Evolutionary conservation across 2,113 vertebrate species (phyloP).

Genomic region (Dipodomys ordii): DNA sequence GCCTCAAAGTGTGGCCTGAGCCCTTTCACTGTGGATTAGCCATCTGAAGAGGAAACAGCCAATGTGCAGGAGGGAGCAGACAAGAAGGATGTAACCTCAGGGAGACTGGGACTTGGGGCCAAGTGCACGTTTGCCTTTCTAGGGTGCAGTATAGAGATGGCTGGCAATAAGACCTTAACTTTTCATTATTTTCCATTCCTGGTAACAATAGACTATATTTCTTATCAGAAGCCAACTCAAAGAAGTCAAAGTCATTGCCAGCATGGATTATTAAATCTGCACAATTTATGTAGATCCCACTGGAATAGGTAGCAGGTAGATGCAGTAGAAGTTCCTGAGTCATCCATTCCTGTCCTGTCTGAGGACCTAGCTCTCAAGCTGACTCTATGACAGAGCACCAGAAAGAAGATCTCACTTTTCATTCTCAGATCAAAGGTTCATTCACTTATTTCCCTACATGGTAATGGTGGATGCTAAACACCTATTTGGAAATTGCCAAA

Average conservation of each 20-base stretch:
- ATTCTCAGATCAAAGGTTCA: not conserved
- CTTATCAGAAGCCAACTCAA: not conserved
- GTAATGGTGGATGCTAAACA: not conserved
- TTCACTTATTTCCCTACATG: not conserved
- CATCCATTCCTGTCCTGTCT: not conserved
- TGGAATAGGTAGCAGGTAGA: not conserved
- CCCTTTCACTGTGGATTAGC: not conserved
- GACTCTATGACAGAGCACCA: not conserved
- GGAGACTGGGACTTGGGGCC: not conserved
- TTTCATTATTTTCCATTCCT: not conserved
- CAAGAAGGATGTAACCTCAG: not conserved
- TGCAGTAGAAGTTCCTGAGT: not conserved
- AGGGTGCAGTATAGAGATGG: not conserved
- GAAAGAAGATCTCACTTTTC: not conserved
- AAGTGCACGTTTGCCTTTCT: not conserved
- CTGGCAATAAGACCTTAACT: not conserved
- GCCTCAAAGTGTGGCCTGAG: not conserved
- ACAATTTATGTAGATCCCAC: not conserved
- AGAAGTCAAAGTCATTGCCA: not conserved
- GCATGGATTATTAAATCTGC: constrained; percentile 29
- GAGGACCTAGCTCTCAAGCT: not conserved
- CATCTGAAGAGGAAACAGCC: not conserved
- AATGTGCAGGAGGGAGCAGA: not conserved
- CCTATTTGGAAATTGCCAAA: constrained; percentile 14
- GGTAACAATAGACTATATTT: not conserved